Conservation (phyloP, 2,797 vertebrate genomes). For the Miichthys miiuy region DNA sequence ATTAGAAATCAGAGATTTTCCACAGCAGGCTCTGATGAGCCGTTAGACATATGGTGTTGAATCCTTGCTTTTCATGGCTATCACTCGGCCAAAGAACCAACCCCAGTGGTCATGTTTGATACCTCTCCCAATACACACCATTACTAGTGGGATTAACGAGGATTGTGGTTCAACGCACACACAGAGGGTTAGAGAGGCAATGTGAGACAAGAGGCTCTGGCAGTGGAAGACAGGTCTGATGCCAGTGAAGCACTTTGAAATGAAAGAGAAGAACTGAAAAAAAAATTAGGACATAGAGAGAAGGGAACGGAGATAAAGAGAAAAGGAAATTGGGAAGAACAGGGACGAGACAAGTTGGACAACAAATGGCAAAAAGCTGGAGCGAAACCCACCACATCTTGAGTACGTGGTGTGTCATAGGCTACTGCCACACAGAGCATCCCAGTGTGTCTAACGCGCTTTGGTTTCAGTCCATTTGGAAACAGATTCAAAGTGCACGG, state of each 20-base stretch:
- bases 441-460: slow-evolving; percentile 73
- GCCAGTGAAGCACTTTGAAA: slow-evolving; percentile 70
- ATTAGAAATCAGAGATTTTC: slow-evolving; percentile 50
- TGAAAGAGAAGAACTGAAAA: slow-evolving; percentile 35
- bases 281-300: slow-evolving; percentile 39
- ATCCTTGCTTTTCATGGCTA: slow-evolving; percentile 57
- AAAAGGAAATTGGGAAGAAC: slow-evolving; percentile 38
- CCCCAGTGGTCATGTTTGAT: slow-evolving; percentile 76
- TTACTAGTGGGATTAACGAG: slow-evolving; percentile 79
- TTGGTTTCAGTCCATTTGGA: slow-evolving; percentile 74
- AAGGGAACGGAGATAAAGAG: slow-evolving; percentile 32
- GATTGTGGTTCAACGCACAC: slow-evolving; percentile 60
- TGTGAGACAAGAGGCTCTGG: slow-evolving; percentile 76
- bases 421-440: slow-evolving; percentile 50
- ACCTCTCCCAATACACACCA: slow-evolving; percentile 76
- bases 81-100: slow-evolving; percentile 58
- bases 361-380: slow-evolving; percentile 54
- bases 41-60: slow-evolving; percentile 44
- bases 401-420: slow-evolving; percentile 41
- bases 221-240: slow-evolving; percentile 35
- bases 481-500: slow-evolving; percentile 60
- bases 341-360: slow-evolving; percentile 70
- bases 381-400: slow-evolving; percentile 60
- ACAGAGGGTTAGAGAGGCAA: slow-evolving; percentile 54
- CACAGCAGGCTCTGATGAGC: slow-evolving; percentile 38